Evolutionary conservation across 1,140 invertebrate species (phyloP).

Genomic region (Brachionus rotundiformis): DNA sequence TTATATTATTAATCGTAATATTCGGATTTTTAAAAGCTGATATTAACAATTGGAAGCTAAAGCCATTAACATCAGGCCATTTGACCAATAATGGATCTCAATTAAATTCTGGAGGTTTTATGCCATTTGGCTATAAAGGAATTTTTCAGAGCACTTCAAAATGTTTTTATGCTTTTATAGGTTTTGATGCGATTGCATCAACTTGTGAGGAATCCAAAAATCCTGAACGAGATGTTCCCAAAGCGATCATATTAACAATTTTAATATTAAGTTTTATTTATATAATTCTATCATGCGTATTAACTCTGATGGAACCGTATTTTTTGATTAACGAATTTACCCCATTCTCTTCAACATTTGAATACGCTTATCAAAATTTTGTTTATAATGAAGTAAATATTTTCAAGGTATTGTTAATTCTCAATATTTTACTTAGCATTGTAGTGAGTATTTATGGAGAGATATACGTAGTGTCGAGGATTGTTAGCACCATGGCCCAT

Average conservation of each 20-base stretch:
- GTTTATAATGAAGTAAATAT: not conserved
- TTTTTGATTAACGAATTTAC: constrained; percentile 53
- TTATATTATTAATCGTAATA: constrained; percentile 3
- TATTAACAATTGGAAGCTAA: constrained; percentile 7
- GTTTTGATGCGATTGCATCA: constrained; percentile 55
- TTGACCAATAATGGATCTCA: not conserved
- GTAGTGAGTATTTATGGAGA: constrained; percentile 31
- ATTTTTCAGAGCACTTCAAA: constrained; percentile 58
- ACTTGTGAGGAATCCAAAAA: constrained; percentile 58
- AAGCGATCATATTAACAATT: constrained; percentile 57
- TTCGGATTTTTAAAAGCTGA: constrained; percentile 35
- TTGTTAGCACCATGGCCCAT: constrained; percentile 83
- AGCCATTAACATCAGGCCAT: not conserved
- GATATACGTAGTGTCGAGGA: constrained; percentile 78
- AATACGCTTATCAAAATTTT: constrained; percentile 10
- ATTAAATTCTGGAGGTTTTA: constrained; percentile 62
- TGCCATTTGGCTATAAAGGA: constrained; percentile 63
- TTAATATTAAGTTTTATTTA: constrained; percentile 56
- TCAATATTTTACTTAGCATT: not conserved
- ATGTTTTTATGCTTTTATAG: constrained; percentile 58
- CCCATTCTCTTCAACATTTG: constrained; percentile 52
- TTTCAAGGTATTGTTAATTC: not conserved
- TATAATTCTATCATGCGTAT: constrained; percentile 56
- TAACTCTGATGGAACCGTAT: constrained; percentile 59
- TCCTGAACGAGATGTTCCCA: constrained; percentile 57